Evolutionary conservation across 2,888 invertebrate genomes (phyloP), one percentile per base, ranked within the genome.

Genomic region (Apeira syringaria): DNA sequence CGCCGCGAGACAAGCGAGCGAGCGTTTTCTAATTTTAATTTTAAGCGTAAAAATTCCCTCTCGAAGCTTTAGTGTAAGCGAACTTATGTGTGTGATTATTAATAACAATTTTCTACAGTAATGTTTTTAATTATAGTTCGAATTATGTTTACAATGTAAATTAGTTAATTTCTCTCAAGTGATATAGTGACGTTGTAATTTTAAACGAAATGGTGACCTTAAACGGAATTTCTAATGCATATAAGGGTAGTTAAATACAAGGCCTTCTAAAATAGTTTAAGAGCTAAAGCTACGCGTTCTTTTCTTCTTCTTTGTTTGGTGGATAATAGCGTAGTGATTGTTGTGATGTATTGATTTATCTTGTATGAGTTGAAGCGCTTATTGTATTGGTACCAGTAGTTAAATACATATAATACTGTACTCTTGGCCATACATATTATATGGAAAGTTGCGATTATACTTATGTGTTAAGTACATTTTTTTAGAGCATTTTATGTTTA

Each of bases 131-230:
- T 51, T 52, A 36, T 55, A 52, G 42, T 50, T 52, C 64, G 64
- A 57, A 59, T 54, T 74, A 73, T 73, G 72, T 77, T 77, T 64
- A 61, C 58, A 62, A 61, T 68, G 68, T 70, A 72, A 80, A 76
- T 74, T 80, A 80, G 78, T 80, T 84, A 70, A 75, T 80, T 74
- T 80, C 69, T 81, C 76, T 80, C 80, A 83, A 85, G 88, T 87
- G 88, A 89, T 88, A 85, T 80, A 80, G 67, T 74, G 68, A 79
- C 64, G 76, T 74, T 80, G 82, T 80, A 80, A 76, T 79, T 70
- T 71, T 80, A 77, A n/a, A 81, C 74, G 75, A 82, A 80, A 84
- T 77, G 74, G 84, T 87, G 87, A 84, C 85, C 85, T 87, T 87
- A 77, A 76, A 76, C 74, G 83, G 81, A 82, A 86, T 87, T 86